Evolutionary conservation across 2,797 vertebrate species (phyloP).

Genomic region (Neomorphus geoffroyi): DNA sequence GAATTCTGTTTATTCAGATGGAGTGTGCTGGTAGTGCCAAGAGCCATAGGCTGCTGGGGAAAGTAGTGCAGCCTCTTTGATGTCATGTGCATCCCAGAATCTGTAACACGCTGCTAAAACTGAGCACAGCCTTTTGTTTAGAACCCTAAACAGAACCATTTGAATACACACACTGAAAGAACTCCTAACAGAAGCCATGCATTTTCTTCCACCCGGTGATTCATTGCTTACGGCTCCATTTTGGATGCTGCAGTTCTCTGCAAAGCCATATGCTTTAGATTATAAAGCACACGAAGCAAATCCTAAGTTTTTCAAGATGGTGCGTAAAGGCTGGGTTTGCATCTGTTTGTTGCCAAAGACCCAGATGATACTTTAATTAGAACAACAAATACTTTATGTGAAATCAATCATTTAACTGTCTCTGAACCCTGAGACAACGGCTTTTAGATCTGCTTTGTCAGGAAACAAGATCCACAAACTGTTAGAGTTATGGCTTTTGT

Average conservation of each 20-base stretch:
- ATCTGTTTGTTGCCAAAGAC: slow-evolving; percentile 85
- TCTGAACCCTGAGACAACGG: slow-evolving; percentile 77
- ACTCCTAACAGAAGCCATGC: slow-evolving; percentile 75
- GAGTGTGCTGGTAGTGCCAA: slow-evolving; percentile 80
- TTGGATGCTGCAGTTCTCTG: slow-evolving; percentile 76
- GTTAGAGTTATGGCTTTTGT: slow-evolving; percentile 52
- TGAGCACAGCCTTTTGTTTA: slow-evolving; percentile 75
- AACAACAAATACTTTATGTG: slow-evolving; percentile 81
- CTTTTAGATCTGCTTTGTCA: slow-evolving; percentile 58
- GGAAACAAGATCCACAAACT: slow-evolving; percentile 70
- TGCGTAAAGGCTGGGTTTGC: slow-evolving; percentile 77
- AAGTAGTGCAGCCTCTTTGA: slow-evolving; percentile 88
- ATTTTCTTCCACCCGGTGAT: slow-evolving; percentile 77
- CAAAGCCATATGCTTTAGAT: slow-evolving; percentile 85
- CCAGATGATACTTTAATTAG: slow-evolving; percentile 87
- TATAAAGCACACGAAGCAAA: slow-evolving; percentile 79
- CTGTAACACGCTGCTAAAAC: slow-evolving; percentile 62
- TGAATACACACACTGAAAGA: slow-evolving; percentile 74
- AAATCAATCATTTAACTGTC: slow-evolving; percentile 76
- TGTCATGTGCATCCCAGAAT: slow-evolving; percentile 89
- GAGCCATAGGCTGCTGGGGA: slow-evolving; percentile 82
- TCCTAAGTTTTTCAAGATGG: slow-evolving; percentile 81
- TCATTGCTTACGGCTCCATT: slow-evolving; percentile 78
- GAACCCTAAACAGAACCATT: slow-evolving; percentile 81
- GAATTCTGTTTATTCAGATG: slow-evolving; percentile 89